These are phyloP conservation scores for Dascyllus trimaculatus DNA, from an alignment of 2,113 vertebrate species.

Conservation along the genomic window DNA sequence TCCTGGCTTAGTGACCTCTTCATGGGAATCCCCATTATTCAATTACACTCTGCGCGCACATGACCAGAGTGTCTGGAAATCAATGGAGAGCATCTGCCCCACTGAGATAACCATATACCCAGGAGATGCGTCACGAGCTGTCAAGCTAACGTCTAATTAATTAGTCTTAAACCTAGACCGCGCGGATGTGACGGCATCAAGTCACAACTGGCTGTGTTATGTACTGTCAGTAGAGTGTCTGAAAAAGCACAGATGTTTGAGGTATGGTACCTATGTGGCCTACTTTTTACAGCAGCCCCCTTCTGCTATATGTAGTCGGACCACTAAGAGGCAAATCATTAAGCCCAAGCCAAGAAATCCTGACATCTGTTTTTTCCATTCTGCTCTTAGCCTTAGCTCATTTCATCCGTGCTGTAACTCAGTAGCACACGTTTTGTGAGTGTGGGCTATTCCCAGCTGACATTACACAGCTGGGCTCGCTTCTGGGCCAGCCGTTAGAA, in stretches of 20 bases:
- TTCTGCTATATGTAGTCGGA: slow-evolving; percentile 51
- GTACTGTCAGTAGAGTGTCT: slow-evolving; percentile 36
- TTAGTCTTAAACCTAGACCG: slow-evolving; percentile 49
- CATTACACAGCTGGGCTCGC: slow-evolving; percentile 75
- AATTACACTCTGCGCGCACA: slow-evolving; percentile 52
- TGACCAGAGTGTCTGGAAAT: slow-evolving; percentile 57
- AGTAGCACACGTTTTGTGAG: slow-evolving; percentile 64
- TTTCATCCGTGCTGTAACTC: slow-evolving; percentile 63
- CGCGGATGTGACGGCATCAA: slow-evolving; percentile 40
- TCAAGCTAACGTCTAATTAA: slow-evolving; percentile 68
- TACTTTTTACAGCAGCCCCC: slow-evolving; percentile 43
- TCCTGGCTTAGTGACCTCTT: slow-evolving; percentile 52
- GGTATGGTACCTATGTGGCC: slow-evolving; percentile 51
- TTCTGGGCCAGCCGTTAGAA: slow-evolving; percentile 58
- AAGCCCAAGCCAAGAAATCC: slow-evolving; percentile 65
- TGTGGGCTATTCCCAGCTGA: slow-evolving; percentile 71
- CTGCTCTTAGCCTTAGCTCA: slow-evolving; percentile 64
- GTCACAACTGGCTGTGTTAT: slow-evolving; percentile 38
- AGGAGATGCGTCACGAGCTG: slow-evolving; percentile 63
- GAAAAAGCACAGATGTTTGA: slow-evolving; percentile 53
- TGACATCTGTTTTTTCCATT: slow-evolving; percentile 74
- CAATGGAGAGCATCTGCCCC: slow-evolving; percentile 76
- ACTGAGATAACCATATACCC: slow-evolving; percentile 67
- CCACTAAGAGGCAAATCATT: slow-evolving; percentile 70
- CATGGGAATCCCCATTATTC: slow-evolving; percentile 65